Percentiles rank a stretch among this genome's conserved stretches.
Conservation (phyloP, 2,888 invertebrate species). For the Temnothorax ravouxi region DNA sequence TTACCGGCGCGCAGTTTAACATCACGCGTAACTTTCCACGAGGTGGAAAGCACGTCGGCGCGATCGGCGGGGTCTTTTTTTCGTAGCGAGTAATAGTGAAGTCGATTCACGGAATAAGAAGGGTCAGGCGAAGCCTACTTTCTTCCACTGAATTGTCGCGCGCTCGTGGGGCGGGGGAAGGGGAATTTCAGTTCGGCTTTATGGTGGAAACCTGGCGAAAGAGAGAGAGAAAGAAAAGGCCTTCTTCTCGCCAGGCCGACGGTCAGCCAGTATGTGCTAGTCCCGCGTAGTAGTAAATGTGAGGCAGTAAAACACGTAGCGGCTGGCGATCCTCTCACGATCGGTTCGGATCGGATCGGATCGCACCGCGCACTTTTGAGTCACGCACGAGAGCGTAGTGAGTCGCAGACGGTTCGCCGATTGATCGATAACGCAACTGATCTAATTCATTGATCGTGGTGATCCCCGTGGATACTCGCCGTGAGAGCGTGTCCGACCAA, state of each 20-base stretch:
- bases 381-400: slow-evolving; percentile 33
- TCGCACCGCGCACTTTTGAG: slow-evolving; percentile 44
- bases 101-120: slow-evolving; percentile 80
- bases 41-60: slow-evolving; percentile 72
- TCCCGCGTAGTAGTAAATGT: slow-evolving; percentile 64
- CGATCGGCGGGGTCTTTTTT: slow-evolving; percentile 61
- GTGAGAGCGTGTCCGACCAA: slow-evolving; percentile 4
- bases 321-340: slow-evolving; percentile 38
- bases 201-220: slow-evolving; percentile 60
- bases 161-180: slow-evolving; percentile 44
- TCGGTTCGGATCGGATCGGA: slow-evolving; percentile 33
- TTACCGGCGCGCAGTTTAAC: slow-evolving; percentile 26
- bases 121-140: slow-evolving; percentile 82
- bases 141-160: slow-evolving; percentile 78
- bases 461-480: slow-evolving; percentile 45
- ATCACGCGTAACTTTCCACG: slow-evolving; percentile 72
- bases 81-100: slow-evolving; percentile 75
- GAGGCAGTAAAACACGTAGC: slow-evolving; percentile 51
- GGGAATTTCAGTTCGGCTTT: slow-evolving; percentile 37
- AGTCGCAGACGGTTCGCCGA: slow-evolving; percentile 34
- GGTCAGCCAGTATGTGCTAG: slow-evolving; percentile 70
- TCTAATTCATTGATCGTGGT: slow-evolving; percentile 36
- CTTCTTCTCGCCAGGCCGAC: slow-evolving; percentile 43
- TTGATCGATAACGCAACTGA: slow-evolving; percentile 9
- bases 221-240: slow-evolving; percentile 45